phyloP scores from a whole-genome alignment of 2,797 vertebrate species.

The Ataeniobius toweri region DNA sequence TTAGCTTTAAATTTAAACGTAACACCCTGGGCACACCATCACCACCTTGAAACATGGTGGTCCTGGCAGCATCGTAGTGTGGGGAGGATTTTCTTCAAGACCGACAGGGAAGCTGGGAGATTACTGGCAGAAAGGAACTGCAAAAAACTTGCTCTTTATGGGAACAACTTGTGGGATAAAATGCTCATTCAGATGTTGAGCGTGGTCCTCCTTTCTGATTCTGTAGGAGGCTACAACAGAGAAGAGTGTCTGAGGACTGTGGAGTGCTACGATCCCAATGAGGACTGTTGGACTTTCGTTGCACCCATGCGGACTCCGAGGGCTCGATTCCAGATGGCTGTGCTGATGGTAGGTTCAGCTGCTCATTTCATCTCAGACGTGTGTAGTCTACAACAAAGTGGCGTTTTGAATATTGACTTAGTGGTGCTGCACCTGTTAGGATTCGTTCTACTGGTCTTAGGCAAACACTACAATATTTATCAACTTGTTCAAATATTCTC shows the following conservation, averaged over 20 bases:
- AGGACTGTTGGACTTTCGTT: constrained; percentile 92
- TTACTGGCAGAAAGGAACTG: background rate
- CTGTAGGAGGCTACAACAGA: constrained; percentile 94
- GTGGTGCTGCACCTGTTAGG: background rate
- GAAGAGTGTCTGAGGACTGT: constrained; percentile 98
- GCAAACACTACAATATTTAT: constrained; percentile 19
- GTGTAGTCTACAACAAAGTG: constrained; percentile 16
- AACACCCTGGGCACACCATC: no score
- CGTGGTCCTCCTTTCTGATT: constrained; percentile 5
- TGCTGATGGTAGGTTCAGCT: constrained; percentile 87
- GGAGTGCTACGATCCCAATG: constrained; percentile 92
- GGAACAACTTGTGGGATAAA: background rate
- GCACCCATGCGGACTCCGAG: constrained; percentile 96
- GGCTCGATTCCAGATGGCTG: constrained; percentile 98
- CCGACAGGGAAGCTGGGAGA: background rate
- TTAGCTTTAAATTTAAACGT: constrained; percentile 42
- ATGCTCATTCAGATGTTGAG: background rate
- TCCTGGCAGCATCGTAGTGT: no score
- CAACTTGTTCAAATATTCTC: background rate
- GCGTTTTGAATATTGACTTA: background rate
- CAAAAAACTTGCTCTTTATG: background rate
- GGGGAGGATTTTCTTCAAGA: background rate
- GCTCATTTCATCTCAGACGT: background rate
- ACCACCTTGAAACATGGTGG: no score
- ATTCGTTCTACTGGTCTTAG: constrained; percentile 1